Conservation (phyloP, 2,113 vertebrate genomes). For the Cavia aperea region DNA sequence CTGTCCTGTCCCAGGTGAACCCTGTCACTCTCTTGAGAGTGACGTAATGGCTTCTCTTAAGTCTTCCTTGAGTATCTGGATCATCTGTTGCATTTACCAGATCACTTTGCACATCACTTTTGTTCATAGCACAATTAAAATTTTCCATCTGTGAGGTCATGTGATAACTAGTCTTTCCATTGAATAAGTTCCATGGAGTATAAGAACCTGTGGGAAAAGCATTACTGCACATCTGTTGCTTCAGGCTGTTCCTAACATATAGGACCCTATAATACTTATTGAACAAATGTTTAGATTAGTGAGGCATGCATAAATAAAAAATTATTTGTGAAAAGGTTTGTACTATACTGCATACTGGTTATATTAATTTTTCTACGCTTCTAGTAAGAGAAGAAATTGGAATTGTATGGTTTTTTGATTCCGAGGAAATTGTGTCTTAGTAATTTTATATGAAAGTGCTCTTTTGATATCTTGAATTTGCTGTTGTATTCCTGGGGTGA, state of each 20-base stretch:
- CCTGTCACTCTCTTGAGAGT: not conserved
- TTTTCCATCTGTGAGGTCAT: not conserved
- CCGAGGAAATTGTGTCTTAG: not conserved
- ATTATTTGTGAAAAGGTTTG: not conserved
- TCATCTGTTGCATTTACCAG: not conserved
- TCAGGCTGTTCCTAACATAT: not conserved
- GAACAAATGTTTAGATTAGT: not conserved
- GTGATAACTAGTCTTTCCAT: not conserved
- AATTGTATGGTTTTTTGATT: not conserved
- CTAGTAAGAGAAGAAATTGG: not conserved
- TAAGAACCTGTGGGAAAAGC: not conserved
- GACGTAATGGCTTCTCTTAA: not conserved
- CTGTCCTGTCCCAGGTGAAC: not conserved
- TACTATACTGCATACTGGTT: not conserved
- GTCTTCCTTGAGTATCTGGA: not conserved
- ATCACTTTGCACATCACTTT: not conserved
- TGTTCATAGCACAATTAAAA: not conserved
- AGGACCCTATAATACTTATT: not conserved
- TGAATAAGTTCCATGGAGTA: not conserved
- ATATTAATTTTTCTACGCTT: not conserved
- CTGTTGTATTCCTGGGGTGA: not conserved
- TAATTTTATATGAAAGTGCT: not conserved
- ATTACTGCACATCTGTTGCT: not conserved
- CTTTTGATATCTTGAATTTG: not conserved
- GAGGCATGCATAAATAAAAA: not conserved